Base-by-base conservation (phyloP, 2,797 vertebrate species). In the Fringilla coelebs region DNA sequence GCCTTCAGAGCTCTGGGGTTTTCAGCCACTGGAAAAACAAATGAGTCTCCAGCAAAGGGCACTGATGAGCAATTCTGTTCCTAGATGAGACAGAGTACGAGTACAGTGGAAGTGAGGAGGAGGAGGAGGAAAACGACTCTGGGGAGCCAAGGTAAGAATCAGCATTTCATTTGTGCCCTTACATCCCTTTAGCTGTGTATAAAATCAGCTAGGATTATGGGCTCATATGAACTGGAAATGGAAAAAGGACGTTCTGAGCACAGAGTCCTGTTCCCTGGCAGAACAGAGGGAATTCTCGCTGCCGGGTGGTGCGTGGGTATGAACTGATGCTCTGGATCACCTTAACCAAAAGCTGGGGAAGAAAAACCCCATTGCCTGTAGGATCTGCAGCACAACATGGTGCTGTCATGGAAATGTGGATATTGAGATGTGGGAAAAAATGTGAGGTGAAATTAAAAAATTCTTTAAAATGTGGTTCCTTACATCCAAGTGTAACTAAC, bases 31-130 rank as follows among this genome's bases (percentile, higher is more conserved):
- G 87, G 89, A 71, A 91, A 90, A 96, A 91, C 63, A 84, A 89
- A 83, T 81, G 65, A 90, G 90, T 93, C 85, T 93, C 85, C 85
- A 61, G 68, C 73, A 93, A 95, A 93, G 68, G 91, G 41, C 81
- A 88, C 93, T 97, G 94, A 97, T 91, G 82, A 91, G 94, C 86
- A 93, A 91, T 97, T 97, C 72, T 97, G 25, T 97, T 97, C 90
- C 74, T 97, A 99, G 99, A 99, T 97, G 99, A 99, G 97, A 99
- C 99, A 0, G 99, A 99, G 74, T 99, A 99, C 0, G 99, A 99
- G 93, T 99, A 99, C 98, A 99, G 99, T 26, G 99, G 99, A 73
- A 99, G 99, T 41, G 99, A 99, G 95, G 99, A 99, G 78, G 99
- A 99, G 91, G 99, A 99, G 55, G 99, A 99, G 73, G 99, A 99